Evolutionary conservation across 2,113 vertebrate genomes (phyloP), one percentile per base, ranked within the genome.

Genomic region (Cyanoderma ruficeps): DNA sequence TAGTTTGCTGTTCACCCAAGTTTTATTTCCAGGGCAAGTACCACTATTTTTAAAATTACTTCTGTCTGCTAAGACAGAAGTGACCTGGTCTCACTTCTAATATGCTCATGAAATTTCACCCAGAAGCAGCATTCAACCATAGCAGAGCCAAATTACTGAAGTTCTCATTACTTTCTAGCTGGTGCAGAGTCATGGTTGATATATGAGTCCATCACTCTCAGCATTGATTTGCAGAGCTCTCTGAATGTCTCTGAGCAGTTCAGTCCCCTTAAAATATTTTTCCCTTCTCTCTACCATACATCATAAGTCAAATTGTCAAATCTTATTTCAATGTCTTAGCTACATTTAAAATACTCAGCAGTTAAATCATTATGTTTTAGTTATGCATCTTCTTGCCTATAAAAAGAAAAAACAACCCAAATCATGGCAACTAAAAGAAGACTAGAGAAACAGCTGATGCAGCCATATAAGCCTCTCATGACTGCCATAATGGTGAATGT

Each of bases 131-230:
- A 83, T 52, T 95, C 90, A 96, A 61, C 87, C 93, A 89, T 75
- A 96, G 94, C 95, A 97, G 87, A 96, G 74, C 33, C 72, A 92
- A 91, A 94, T 93, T 81, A 81, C 83, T 87, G 61, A 87, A 87
- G 79, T 91, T 96, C 89, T 97, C 85, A 93, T 95, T 96, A 91
- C 71, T 72, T 85, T 64, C 80, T 68, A 67, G 79, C 82, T 79
- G 30, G 37, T 76, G 64, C 82, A 96, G 65, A 97, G 90, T 93
- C 91, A 72, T 57, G 70, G 71, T 53, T 96, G 95, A 97, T 94
- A 88, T 96, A 96, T 41, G 83, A 97, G 86, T 71, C 90, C 44
- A 1, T 88, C 49, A 89, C 47, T 94, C 90, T 74, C 60, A 70
- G n/a, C 82, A 93, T 28, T 65, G 79, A 97, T 96, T 81, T 94